Evolutionary conservation across 2,888 invertebrate genomes (phyloP), one percentile per base, ranked within the genome.

Genomic region (Plutella xylostella): DNA sequence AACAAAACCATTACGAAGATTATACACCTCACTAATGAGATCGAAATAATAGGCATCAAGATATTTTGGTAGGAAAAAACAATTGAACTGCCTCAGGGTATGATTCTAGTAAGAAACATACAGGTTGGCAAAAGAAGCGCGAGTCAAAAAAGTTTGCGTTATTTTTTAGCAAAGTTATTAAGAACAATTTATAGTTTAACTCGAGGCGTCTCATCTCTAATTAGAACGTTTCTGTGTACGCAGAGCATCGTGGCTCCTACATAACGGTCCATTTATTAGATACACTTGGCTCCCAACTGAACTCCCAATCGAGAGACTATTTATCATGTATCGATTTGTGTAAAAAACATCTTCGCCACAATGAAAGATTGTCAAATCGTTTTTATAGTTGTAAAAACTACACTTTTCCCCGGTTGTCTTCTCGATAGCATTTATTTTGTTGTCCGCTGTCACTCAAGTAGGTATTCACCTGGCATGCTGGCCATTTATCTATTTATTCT

Each of bases 181-280:
- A 56, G 54, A 57, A 56, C 55, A 55, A 60, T 61, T 62, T 52
- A 53, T 61, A 51, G 50, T 58, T 56, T 58, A 58, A 55, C 62
- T 67, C 60, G 60, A 65, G 62, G 64, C 63, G 56, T 54, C 54
- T 39, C 37, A 25, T 42, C 15, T 22, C n/a, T 70, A 69, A 73
- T 74, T 68, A 69, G 56, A 71, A 68, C 67, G 58, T 70, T 65
- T 59, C n/a, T 19, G 19, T 31, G 17, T n/a, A n/a, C n/a, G n/a
- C n/a, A n/a, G 4, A 18, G 1, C 3, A 55, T 58, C 66, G 65
- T 68, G 66, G 65, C 65, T 55, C 53, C 53, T 52, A 58, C 56
- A 58, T 77, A 79, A 75, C 79, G 75, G 77, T 71, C 62, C 57
- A 62, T 57, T 61, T 70, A 64, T 69, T 63, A 63, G 58, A 54